Percentiles rank a stretch among this genome's conserved stretches.
These are phyloP conservation scores for Drosophila engyochracea DNA, from an alignment of 2,888 invertebrate genomes.

Conservation along the genomic window DNA sequence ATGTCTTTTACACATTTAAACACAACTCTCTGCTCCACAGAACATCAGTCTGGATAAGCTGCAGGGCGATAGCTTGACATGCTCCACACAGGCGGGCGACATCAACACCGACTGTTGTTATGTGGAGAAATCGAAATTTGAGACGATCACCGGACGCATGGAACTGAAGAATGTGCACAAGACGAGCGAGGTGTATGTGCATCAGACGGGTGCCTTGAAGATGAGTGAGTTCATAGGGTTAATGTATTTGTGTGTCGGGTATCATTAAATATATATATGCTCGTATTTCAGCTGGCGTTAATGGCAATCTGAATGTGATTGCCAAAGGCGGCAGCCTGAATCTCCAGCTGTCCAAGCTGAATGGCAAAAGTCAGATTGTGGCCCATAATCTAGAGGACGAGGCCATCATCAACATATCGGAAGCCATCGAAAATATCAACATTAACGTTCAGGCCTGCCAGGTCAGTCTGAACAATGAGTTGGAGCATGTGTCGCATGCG, in stretches of 20 bases:
- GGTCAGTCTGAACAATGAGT: slow-evolving; percentile 71
- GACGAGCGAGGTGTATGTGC: slow-evolving; percentile 72
- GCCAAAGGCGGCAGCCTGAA: slow-evolving; percentile 81
- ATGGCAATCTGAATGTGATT: slow-evolving; percentile 81
- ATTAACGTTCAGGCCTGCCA: slow-evolving; percentile 74
- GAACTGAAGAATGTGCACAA: slow-evolving; percentile 84
- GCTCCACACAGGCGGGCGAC: slow-evolving; percentile 76
- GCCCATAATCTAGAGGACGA: slow-evolving; percentile 69
- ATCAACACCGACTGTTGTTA: slow-evolving; percentile 83
- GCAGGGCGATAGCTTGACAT: slow-evolving; percentile 80
- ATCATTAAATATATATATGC: not conserved
- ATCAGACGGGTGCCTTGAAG: slow-evolving; percentile 78
- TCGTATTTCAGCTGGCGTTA: slow-evolving; percentile 79
- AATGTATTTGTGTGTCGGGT: not conserved
- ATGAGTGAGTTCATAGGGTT: slow-evolving; percentile 78
- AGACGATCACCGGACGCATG: slow-evolving; percentile 79
- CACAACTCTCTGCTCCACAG: slow-evolving; percentile 48
- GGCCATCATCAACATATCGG: slow-evolving; percentile 83
- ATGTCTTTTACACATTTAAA: not conserved
- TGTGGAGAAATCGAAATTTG: slow-evolving; percentile 82
- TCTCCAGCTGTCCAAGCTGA: slow-evolving; percentile 83
- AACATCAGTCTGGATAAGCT: slow-evolving; percentile 81
- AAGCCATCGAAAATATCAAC: slow-evolving; percentile 79
- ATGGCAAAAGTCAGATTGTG: slow-evolving; percentile 78
- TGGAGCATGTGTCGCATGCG: slow-evolving; percentile 76